phyloP scores from a whole-genome alignment of 2,888 invertebrate species.

The Aproaerema taeniolella region DNA sequence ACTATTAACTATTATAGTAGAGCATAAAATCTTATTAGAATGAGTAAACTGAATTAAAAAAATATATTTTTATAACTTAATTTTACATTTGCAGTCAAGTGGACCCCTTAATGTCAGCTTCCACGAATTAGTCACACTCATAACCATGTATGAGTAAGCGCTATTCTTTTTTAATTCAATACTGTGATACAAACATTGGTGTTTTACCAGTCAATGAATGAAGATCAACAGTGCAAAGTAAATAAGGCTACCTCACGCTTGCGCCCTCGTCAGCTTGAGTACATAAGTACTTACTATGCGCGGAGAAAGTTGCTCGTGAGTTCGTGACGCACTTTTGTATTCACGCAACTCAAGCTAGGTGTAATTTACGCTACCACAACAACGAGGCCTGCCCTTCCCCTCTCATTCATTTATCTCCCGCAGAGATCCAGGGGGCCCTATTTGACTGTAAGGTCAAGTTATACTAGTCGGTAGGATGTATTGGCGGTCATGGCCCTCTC shows the following conservation, averaged over 20 bases:
- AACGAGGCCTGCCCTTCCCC: constrained; percentile 38
- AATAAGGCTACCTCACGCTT: constrained; percentile 29
- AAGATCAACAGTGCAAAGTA: constrained; percentile 18
- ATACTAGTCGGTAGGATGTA: constrained; percentile 46
- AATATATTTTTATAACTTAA: too few relatives aligned
- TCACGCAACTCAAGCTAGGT: constrained; percentile 48
- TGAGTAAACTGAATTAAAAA: too few relatives aligned
- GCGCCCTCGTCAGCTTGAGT: constrained; percentile 28
- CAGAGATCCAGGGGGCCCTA: constrained; percentile 32
- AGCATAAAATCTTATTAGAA: too few relatives aligned
- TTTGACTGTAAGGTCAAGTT: constrained; percentile 38
- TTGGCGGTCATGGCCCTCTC: constrained; percentile 47
- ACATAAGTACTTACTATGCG: constrained; percentile 19
- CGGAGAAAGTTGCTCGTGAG: constrained; percentile 72
- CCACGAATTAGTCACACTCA: too few relatives aligned
- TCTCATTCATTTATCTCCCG: constrained; percentile 35
- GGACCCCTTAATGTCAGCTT: too few relatives aligned
- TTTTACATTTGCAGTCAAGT: too few relatives aligned
- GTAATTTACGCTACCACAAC: constrained; percentile 52
- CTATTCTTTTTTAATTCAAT: too few relatives aligned
- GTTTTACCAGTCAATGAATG: too few relatives aligned
- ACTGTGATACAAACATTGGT: too few relatives aligned
- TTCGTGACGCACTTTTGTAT: constrained; percentile 66
- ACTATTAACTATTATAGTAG: too few relatives aligned
- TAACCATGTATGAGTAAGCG: too few relatives aligned